These are phyloP conservation scores for Clusia tigrina DNA, from an alignment of 2,888 invertebrate species.

Conservation along the genomic window DNA sequence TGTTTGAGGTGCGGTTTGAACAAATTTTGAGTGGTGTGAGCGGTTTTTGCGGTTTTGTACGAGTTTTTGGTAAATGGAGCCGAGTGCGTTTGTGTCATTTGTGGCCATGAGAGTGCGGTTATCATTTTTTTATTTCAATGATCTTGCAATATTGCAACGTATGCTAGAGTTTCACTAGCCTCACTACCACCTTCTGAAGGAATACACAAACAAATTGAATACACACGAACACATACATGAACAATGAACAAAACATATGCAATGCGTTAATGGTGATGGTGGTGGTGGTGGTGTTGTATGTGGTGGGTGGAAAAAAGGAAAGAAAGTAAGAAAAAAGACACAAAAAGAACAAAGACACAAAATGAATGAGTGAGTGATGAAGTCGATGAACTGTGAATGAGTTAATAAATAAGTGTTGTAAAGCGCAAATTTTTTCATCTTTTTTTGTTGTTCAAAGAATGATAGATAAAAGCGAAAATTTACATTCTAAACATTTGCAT, in stretches of 20 bases:
- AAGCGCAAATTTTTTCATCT: constrained; percentile 37
- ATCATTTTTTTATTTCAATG: constrained; percentile 53
- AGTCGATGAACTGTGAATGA: constrained; percentile 22
- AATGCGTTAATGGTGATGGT: background rate
- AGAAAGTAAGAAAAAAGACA: constrained; percentile 21
- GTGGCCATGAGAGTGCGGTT: constrained; percentile 29
- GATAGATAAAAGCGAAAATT: background rate
- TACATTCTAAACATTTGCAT: constrained; percentile 21
- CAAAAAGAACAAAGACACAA: constrained; percentile 37
- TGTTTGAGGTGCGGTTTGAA: too few species aligned
- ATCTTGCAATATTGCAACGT: constrained; percentile 59
- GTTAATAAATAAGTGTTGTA: constrained; percentile 3
- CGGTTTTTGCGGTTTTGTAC: constrained; percentile 7
- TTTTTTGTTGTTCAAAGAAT: constrained; percentile 8
- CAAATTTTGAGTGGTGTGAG: background rate
- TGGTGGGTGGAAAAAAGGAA: constrained; percentile 23
- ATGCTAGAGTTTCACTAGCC: constrained; percentile 64
- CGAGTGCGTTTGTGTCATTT: constrained; percentile 12
- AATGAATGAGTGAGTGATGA: constrained; percentile 22
- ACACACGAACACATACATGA: constrained; percentile 29
- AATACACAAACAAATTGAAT: constrained; percentile 22
- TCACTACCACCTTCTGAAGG: constrained; percentile 63
- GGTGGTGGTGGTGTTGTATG: constrained; percentile 2
- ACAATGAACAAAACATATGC: constrained; percentile 13
- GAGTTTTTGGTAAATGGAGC: background rate